Conservation (phyloP, 1,140 invertebrate species). For the Papilio helenus region DNA sequence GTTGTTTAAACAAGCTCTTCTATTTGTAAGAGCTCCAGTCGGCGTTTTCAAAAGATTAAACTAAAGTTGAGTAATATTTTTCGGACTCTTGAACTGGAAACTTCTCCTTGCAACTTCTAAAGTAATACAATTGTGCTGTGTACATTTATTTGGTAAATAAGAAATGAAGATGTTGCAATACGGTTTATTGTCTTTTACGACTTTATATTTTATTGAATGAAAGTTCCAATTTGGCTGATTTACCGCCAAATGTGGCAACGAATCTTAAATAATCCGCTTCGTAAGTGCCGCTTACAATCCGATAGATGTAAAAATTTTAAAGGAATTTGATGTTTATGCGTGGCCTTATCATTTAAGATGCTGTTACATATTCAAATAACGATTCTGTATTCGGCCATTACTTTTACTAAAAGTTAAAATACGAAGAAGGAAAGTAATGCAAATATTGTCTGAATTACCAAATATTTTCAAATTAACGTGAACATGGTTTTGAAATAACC, state of each 20-base stretch:
- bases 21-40: constrained; percentile 59
- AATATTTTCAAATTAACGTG: no score
- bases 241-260: not conserved
- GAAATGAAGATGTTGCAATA: not conserved
- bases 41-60: constrained; percentile 65
- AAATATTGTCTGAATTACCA: no score
- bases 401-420: no score
- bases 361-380: no score
- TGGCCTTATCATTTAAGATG: no score
- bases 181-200: not conserved
- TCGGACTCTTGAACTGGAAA: constrained; percentile 59
- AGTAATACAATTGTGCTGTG: constrained; percentile 25
- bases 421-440: no score
- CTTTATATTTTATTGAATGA: not conserved
- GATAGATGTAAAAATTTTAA: no score
- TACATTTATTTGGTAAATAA: constrained; percentile 17
- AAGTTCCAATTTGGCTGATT: not conserved
- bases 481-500: no score
- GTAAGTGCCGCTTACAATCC: no score
- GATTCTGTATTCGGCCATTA: no score
- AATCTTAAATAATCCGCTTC: no score
- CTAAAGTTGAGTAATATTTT: constrained; percentile 66
- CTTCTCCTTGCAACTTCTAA: constrained; percentile 47
- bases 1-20: constrained; percentile 47
- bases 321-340: no score